Percentiles rank a stretch among this genome's conserved stretches.
Evolutionary conservation across 2,113 vertebrate species (phyloP).

Genomic region (Thunnus thynnus): DNA sequence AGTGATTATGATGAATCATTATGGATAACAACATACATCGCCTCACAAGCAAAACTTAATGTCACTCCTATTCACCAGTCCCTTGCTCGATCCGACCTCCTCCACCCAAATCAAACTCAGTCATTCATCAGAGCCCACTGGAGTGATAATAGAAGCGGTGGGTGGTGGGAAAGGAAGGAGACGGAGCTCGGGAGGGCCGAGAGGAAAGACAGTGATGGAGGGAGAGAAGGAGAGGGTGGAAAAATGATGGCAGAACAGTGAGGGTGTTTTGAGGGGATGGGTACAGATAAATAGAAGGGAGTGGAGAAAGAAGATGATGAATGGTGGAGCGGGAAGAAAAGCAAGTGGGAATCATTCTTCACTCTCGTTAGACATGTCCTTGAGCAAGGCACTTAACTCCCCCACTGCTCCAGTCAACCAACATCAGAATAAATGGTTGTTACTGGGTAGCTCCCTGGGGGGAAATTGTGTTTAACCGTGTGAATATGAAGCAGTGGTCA

Average conservation of each 20-base stretch:
- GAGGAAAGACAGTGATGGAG: constrained; percentile 44
- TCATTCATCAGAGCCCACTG: constrained; percentile 37
- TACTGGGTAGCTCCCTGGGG: constrained; percentile 4
- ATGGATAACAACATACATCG: background rate
- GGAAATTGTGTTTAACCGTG: background rate
- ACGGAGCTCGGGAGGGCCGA: constrained; percentile 9
- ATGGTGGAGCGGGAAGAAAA: constrained; percentile 20
- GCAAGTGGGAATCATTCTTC: constrained; percentile 42
- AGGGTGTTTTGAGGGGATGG: constrained; percentile 62
- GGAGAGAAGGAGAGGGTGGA: constrained; percentile 30
- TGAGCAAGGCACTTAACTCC: constrained; percentile 74
- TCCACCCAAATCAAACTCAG: constrained; percentile 37
- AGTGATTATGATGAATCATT: constrained; percentile 12
- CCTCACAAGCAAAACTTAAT: constrained; percentile 3
- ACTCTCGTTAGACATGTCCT: constrained; percentile 57
- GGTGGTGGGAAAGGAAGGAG: constrained; percentile 30
- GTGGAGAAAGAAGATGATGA: constrained; percentile 49
- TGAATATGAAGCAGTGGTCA: constrained; percentile 26
- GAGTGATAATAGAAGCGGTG: constrained; percentile 41
- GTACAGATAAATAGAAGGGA: constrained; percentile 50
- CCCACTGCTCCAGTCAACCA: constrained; percentile 35
- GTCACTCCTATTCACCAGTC: background rate
- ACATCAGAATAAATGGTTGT: constrained; percentile 16
- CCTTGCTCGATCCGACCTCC: background rate
- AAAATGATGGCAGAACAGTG: background rate